Percentiles rank a stretch among this genome's conserved stretches.
Conservation (phyloP, 2,113 vertebrate species). For the Etia nguti region DNA sequence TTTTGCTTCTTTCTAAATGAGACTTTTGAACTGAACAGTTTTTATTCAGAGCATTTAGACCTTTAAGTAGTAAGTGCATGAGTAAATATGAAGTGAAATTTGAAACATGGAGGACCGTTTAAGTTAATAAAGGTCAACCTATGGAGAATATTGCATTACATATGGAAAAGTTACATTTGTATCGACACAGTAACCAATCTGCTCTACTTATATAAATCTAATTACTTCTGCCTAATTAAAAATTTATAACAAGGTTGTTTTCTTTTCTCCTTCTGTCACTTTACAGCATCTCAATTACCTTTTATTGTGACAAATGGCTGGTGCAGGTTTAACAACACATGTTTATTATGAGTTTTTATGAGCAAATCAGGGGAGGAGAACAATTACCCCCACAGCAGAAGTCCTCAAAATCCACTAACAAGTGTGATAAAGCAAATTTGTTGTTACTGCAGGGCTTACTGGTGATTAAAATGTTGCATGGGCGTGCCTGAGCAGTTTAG, state of each 20-base stretch:
- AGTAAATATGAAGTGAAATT: neutral
- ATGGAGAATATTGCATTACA: neutral
- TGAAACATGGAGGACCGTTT: neutral
- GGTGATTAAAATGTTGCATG: slow-evolving; percentile 13
- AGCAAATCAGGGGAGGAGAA: slow-evolving; percentile 46
- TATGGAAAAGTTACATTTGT: neutral
- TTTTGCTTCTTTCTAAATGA: neutral
- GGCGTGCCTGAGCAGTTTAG: neutral
- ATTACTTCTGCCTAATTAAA: neutral
- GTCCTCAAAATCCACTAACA: slow-evolving; percentile 44
- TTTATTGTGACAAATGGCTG: slow-evolving; percentile 44
- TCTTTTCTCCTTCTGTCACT: neutral
- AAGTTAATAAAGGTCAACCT: neutral
- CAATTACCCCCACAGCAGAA: slow-evolving; percentile 58
- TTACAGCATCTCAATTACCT: slow-evolving; percentile 12
- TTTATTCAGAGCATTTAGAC: neutral
- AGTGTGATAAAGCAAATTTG: slow-evolving; percentile 43
- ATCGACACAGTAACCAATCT: neutral
- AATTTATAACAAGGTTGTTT: neutral
- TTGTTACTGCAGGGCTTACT: slow-evolving; percentile 19
- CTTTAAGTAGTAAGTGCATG: fast-evolving
- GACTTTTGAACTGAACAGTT: neutral
- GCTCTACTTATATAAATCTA: neutral
- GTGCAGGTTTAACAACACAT: slow-evolving; percentile 46
- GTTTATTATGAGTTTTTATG: slow-evolving; percentile 58